Base-by-base conservation (phyloP, 2,113 vertebrate species). In the Heloderma charlesbogerti region DNA sequence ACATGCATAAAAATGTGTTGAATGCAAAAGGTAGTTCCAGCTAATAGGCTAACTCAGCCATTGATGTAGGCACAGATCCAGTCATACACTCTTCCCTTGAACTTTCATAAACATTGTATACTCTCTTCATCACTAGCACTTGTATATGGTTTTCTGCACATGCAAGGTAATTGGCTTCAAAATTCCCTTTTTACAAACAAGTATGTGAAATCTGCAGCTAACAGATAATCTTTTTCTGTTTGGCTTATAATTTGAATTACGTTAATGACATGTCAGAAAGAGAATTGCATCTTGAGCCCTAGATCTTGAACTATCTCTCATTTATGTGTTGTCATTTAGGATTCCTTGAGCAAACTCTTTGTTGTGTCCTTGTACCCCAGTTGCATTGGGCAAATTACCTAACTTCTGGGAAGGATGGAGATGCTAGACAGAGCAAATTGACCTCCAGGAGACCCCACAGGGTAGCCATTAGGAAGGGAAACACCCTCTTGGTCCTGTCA, bases 321-420 rank as follows among this genome's bases (percentile, higher is more conserved):
- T 31, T 37, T 43, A 9, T 37, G 20, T 66, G 22, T 66, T 84
- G 22, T 22, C 31, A 81, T 84, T 22, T 84, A 54, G 54, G 27
- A 85, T 66, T 85, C 34, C 31, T 20, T 77, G 34, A 84, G 29
- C 20, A 85, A 45, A 78, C 6, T 67, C 20, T 22, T 66, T 89
- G 40, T 37, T 43, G 29, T 3, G 5, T 40, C 1, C 25, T 57
- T 82, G 57, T 27, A 66, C 40, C 10, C 27, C 29, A 43, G 16
- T 60, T 84, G 13, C 71, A 83, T 27, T 81, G n/a, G n/a, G 63
- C 34, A 89, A 88, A 57, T 74, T 72, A 43, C 51, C n/a, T 87
- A 37, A 57, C 8, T 63, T 74, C 2, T 71, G 29, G 12, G 57
- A 54, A 34, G 57, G 34, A 27, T 84, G 71, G 20, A 18, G 3